A percentile compares a stretch with the other conserved stretches of the same genome.
Conservation (phyloP, 2,113 vertebrate species). For the Podiceps cristatus region DNA sequence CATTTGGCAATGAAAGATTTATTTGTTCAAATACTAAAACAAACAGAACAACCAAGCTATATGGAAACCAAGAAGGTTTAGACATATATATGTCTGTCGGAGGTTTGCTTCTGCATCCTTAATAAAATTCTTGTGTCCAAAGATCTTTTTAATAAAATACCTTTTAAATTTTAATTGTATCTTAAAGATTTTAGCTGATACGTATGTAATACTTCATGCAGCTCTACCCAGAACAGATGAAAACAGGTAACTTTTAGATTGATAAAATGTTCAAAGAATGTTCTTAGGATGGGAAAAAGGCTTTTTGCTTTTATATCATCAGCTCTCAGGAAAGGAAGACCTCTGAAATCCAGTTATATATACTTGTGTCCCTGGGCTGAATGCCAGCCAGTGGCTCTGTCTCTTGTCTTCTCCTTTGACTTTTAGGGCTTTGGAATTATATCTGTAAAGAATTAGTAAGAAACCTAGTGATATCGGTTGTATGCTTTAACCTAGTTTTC, state of each 20-base stretch:
- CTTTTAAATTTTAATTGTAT: neutral
- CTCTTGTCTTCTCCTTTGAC: neutral
- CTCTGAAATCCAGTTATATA: neutral
- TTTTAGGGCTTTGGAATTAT: neutral
- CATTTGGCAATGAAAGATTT: neutral
- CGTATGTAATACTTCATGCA: neutral
- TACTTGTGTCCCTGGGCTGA: neutral
- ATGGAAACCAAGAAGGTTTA: neutral
- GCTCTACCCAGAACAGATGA: neutral
- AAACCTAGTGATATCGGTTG: neutral
- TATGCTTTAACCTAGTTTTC: neutral
- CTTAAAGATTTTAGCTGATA: neutral
- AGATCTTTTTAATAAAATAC: neutral
- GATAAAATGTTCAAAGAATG: neutral
- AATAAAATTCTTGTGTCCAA: neutral
- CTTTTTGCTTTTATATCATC: neutral
- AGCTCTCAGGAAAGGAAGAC: neutral
- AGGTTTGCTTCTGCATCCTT: neutral
- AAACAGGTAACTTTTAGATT: neutral
- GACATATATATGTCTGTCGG: neutral
- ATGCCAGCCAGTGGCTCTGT: neutral
- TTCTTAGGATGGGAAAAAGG: neutral
- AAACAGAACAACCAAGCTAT: neutral
- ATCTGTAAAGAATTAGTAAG: neutral
- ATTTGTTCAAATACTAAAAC: neutral